These are phyloP conservation scores for Puffinus mauretanicus DNA, from an alignment of 2,113 vertebrate genomes.

Conservation along the genomic window DNA sequence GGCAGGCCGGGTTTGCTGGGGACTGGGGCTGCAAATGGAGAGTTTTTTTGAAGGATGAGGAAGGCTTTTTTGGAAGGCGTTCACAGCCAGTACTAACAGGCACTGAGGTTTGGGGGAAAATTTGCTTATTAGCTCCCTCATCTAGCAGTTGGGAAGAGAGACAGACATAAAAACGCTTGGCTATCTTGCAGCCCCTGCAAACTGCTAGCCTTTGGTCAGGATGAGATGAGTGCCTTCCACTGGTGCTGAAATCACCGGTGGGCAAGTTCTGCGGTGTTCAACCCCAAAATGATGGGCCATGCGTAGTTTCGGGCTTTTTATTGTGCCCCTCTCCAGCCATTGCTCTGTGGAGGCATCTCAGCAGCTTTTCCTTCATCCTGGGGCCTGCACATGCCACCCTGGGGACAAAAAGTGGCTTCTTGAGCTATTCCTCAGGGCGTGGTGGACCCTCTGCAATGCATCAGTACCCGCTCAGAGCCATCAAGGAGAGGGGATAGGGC, in stretches of 20 bases:
- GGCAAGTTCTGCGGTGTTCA: neutral
- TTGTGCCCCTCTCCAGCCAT: neutral
- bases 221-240: neutral
- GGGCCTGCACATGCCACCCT: neutral
- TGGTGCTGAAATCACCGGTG: too few species aligned
- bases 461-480: rapidly evolving
- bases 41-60: neutral
- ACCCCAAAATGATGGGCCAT: neutral
- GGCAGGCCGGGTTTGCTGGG: neutral
- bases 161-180: neutral
- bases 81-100: neutral
- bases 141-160: neutral
- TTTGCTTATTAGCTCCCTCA: neutral
- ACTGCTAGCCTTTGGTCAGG: neutral
- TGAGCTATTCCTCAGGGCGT: rapidly evolving
- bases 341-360: neutral
- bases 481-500: too few species aligned
- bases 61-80: neutral
- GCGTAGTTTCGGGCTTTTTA: neutral
- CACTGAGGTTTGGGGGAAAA: rapidly evolving
- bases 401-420: neutral
- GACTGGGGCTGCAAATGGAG: neutral
- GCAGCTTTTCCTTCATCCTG: neutral
- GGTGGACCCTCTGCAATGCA: rapidly evolving
- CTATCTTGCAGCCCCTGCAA: neutral